A percentile compares a stretch with the other conserved stretches of the same genome.
Evolutionary conservation across 2,888 invertebrate genomes (phyloP).

Genomic region (Ormyrus pomaceus): DNA sequence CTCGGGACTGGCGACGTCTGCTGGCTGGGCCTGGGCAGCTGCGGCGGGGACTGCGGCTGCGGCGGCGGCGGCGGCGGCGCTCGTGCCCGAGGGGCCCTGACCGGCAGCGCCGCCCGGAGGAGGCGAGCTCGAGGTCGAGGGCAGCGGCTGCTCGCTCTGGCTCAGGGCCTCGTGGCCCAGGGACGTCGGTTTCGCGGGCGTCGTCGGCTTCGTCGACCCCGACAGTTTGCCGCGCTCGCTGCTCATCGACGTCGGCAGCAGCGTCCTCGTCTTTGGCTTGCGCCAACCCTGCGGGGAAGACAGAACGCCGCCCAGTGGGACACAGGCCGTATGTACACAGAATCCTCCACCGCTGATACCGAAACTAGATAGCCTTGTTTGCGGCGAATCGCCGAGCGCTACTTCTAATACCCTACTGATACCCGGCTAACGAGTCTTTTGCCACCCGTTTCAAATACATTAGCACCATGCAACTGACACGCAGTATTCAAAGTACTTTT

Average conservation of each 20-base stretch:
- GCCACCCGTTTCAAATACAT: too few species aligned
- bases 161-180: constrained; percentile 61
- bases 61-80: too few species aligned
- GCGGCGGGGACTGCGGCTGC: too few species aligned
- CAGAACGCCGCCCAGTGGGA: constrained; percentile 14
- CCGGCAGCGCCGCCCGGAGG: constrained; percentile 67
- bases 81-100: constrained; percentile 58
- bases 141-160: not conserved
- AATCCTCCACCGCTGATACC: too few species aligned
- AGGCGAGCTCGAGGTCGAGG: constrained; percentile 67
- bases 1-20: not conserved
- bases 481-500: not conserved
- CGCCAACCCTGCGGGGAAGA: constrained; percentile 82
- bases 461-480: too few species aligned
- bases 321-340: not conserved
- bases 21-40: not conserved
- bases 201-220: constrained; percentile 73
- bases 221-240: constrained; percentile 25
- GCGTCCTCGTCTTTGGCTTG: constrained; percentile 86
- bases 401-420: too few species aligned
- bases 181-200: constrained; percentile 77
- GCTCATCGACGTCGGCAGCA: constrained; percentile 78
- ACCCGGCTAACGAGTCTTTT: too few species aligned
- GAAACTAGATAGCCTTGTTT: too few species aligned
- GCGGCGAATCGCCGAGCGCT: too few species aligned